Evolutionary conservation across 2,888 invertebrate species (phyloP).

Genomic region (Plagodis dolabraria): DNA sequence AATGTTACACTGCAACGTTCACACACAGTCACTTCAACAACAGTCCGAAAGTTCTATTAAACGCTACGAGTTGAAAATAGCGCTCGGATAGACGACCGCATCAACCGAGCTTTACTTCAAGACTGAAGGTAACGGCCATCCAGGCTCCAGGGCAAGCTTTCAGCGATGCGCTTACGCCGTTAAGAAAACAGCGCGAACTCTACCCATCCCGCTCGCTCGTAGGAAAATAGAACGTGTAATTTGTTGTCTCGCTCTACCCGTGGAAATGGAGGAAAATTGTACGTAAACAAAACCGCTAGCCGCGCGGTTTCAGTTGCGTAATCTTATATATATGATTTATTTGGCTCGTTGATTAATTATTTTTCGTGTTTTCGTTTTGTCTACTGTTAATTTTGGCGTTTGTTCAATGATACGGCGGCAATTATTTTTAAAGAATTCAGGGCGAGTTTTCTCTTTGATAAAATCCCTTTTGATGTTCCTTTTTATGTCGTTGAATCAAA

Average conservation of each 20-base stretch:
- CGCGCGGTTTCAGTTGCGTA: conserved; percentile 57
- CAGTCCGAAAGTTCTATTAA: conserved; percentile 53
- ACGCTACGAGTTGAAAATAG: conserved; percentile 45
- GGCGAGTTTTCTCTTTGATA: conserved; percentile 28
- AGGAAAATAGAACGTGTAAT: conserved; percentile 14
- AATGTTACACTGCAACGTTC: conserved; percentile 37
- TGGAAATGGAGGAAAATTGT: conserved; percentile 72
- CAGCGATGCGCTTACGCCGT: conserved; percentile 73
- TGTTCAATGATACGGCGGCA: conserved; percentile 54
- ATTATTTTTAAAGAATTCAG: conserved; percentile 33
- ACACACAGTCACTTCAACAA: conserved; percentile 61
- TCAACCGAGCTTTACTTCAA: conserved; percentile 63
- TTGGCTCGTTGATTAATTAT: conserved; percentile 70
- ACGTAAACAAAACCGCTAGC: conserved; percentile 45
- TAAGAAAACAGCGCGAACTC: conserved; percentile 38
- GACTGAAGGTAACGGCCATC: conserved; percentile 61
- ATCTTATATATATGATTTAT: conserved; percentile 73
- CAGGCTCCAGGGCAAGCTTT: conserved; percentile 58
- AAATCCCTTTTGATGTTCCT: conserved; percentile 33
- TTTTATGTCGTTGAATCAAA: conserved; percentile 21
- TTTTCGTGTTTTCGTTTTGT: conserved; percentile 65
- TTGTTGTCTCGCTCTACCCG: conserved; percentile 50
- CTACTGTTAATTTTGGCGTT: conserved; percentile 65
- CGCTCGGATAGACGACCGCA: conserved; percentile 49
- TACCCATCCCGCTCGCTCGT: conserved; percentile 53